Conservation (phyloP, 2,888 invertebrate genomes). For the Apodemia mormo region DNA sequence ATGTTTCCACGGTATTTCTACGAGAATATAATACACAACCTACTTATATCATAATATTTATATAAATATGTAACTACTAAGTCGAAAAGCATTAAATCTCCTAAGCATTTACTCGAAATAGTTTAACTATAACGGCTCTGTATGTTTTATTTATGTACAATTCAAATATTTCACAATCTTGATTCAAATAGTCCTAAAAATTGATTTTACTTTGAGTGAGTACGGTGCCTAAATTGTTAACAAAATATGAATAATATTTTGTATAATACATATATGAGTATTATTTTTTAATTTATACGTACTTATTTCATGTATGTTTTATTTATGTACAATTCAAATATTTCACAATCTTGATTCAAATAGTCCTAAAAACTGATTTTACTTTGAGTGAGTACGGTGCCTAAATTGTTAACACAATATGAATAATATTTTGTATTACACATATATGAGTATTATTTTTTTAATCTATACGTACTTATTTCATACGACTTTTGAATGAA, state of each 20-base stretch:
- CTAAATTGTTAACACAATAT: not conserved
- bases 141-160: not conserved
- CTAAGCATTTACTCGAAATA: not conserved
- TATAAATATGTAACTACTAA: constrained; percentile 23
- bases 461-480: not conserved
- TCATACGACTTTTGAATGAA: not conserved
- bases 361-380: not conserved
- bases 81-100: constrained; percentile 21
- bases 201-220: not conserved
- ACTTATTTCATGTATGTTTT: not conserved
- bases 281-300: not conserved
- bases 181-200: not conserved
- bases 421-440: not conserved
- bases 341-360: not conserved
- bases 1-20: too few species aligned
- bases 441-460: not conserved
- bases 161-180: not conserved
- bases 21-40: too few species aligned
- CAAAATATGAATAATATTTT: not conserved
- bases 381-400: not conserved
- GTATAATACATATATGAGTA: too few species aligned
- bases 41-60: constrained; percentile 18
- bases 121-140: not conserved
- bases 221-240: not conserved
- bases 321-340: not conserved